Base-by-base conservation (phyloP, 2,797 vertebrate species). In the Chelon auratus region DNA sequence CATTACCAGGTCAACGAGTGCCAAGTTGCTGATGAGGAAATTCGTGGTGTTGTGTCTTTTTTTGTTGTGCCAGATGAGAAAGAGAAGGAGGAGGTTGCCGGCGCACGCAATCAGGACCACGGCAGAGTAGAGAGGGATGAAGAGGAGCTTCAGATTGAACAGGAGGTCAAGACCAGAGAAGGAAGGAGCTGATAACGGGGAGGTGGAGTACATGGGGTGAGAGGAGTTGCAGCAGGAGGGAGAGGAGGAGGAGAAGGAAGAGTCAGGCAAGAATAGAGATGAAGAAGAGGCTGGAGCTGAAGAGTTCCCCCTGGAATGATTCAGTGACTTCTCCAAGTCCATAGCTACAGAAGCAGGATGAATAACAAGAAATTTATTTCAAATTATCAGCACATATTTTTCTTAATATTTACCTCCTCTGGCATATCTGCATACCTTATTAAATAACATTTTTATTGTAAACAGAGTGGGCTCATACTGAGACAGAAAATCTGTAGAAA, bases 1-100 rank as follows among this genome's bases (percentile, higher is more conserved):
- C 96, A 97, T 97, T 72, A 96, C 45, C 72, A 97, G 87, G 87
- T 97, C 95, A 0, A 95, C 95, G 0, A 89, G 86, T 0, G 96
- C 96, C 85, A 97, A 76, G 91, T 97, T 97, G 20, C 95, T 95
- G 4, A 96, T 96, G 20, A 97, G 93, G 80, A 97, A 96, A 59
- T 96, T 96, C 9, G 95, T 96, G 56, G 96, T 96, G 90, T 92
- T 96, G 90, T 96, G 95, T 74, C 95, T 92, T 82, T 96, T 94
- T 90, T 96, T 96, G 81, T 95, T 95, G 67, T 93, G 62, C 33
- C 93, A 91, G 4, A 96, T 96, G 83, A 96, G 94, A n/a, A 95
- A 87, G 76, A 97, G 91, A 52, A 97, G 94, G 40, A 97, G 91
- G 37, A 96, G 89, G 80, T 97, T 97, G n/a, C 96, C 96, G 0